Conservation (phyloP, 2,797 vertebrate species). For the Chrysolophus pictus region DNA sequence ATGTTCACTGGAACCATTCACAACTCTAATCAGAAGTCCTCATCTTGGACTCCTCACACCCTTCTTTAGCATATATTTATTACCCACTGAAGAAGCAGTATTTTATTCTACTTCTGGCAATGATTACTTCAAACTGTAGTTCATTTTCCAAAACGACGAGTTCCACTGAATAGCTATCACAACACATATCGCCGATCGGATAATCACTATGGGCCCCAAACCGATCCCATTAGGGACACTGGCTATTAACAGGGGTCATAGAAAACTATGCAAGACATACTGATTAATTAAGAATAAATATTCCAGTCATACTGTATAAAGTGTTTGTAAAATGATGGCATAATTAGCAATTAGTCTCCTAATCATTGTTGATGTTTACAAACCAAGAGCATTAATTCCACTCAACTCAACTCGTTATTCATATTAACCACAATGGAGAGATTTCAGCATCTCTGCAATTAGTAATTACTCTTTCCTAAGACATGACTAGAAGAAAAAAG, state of each 20-base stretch:
- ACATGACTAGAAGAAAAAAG: background rate
- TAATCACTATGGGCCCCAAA: background rate
- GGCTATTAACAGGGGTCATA: background rate
- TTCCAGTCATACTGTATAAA: background rate
- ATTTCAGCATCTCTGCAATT: background rate
- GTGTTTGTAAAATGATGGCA: background rate
- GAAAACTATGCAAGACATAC: background rate
- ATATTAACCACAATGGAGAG: background rate
- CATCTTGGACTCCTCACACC: background rate
- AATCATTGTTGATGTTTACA: constrained; percentile 23
- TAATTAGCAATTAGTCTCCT: constrained; percentile 27
- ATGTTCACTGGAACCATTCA: background rate
- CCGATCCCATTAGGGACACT: background rate
- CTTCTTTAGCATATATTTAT: background rate
- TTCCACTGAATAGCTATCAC: background rate
- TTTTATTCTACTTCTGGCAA: background rate
- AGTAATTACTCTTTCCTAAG: background rate
- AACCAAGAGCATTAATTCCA: constrained; percentile 14
- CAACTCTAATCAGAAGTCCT: background rate
- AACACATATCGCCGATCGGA: background rate
- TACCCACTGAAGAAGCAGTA: background rate
- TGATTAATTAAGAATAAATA: background rate
- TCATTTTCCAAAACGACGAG: background rate
- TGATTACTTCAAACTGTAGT: background rate
- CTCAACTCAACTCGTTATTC: background rate